Evolutionary conservation across 2,113 vertebrate species (phyloP).

Genomic region (cat (Felis catus)): DNA sequence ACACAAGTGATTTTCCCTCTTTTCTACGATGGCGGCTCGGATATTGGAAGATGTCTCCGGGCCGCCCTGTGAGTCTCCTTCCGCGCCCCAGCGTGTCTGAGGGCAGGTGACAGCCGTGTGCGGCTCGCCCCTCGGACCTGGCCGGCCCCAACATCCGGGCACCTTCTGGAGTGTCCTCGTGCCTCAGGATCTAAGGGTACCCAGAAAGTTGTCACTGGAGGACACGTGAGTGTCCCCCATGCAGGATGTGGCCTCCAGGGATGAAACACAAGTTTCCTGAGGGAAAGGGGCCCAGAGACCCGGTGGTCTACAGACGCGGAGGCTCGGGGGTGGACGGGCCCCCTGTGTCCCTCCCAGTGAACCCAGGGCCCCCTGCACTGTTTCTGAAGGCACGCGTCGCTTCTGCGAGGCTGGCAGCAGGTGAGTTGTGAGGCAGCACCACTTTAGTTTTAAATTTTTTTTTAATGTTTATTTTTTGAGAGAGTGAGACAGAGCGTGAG

Average conservation of each 20-base stretch:
- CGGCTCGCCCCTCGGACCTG: neutral
- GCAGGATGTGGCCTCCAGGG: neutral
- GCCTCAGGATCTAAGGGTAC: neutral
- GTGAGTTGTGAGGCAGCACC: accelerated
- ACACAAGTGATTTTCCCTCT: no score
- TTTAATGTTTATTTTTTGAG: no score
- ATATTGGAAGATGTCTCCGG: accelerated
- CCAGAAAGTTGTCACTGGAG: neutral
- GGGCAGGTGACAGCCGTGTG: accelerated
- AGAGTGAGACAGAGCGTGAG: no score
- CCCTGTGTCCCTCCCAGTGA: neutral
- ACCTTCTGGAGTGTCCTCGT: neutral
- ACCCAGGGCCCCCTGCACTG: no score
- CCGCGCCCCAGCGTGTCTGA: accelerated
- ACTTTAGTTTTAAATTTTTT: no score
- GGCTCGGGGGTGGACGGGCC: accelerated
- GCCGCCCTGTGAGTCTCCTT: neutral
- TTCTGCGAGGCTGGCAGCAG: no score
- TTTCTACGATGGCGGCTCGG: accelerated
- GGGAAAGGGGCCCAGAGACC: neutral
- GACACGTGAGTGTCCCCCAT: accelerated
- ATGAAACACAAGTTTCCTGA: neutral
- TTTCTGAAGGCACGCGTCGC: no score
- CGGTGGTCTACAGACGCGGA: accelerated
- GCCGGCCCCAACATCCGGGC: neutral